A percentile compares a stretch with the other conserved stretches of the same genome.
These are phyloP conservation scores for Chydorus sphaericus DNA, from an alignment of 2,888 invertebrate genomes.

Conservation along the genomic window DNA sequence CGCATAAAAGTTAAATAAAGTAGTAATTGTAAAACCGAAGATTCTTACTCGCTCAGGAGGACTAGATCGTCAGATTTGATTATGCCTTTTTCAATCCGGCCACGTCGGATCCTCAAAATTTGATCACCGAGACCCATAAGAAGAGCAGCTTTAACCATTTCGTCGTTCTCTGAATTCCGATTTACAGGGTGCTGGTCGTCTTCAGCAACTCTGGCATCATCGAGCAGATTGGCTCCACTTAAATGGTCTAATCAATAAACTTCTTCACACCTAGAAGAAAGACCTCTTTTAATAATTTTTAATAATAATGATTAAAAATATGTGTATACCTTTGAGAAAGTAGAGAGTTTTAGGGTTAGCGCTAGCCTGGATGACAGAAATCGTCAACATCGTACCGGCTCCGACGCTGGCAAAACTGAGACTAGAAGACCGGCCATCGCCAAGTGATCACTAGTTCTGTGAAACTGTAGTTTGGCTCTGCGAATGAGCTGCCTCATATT, in stretches of 20 bases:
- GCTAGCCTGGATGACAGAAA: conserved; percentile 34
- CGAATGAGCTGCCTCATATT: conserved; percentile 34
- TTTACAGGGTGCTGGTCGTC: conserved; percentile 33
- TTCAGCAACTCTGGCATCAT: conserved; percentile 36
- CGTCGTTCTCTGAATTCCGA: conserved; percentile 39
- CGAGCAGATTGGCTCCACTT: conserved; percentile 15
- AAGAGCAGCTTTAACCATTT: conserved; percentile 41
- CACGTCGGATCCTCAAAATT: conserved; percentile 34
- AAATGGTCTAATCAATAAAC: conserved; percentile 17
- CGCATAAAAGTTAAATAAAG: too few species aligned
- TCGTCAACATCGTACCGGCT: conserved; percentile 24
- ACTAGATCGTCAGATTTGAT: conserved; percentile 33
- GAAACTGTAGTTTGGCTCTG: conserved; percentile 36
- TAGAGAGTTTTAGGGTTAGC: conserved; percentile 37
- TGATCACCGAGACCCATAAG: conserved; percentile 40
- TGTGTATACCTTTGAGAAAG: conserved; percentile 37
- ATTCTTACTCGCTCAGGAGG: conserved; percentile 37
- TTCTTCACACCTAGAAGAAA: conserved; percentile 16
- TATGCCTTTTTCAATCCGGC: conserved; percentile 39
- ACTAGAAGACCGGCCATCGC: conserved; percentile 41
- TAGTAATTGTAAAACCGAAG: conserved; percentile 1
- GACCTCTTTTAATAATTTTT: neutral
- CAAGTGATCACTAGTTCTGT: conserved; percentile 44
- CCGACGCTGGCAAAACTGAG: conserved; percentile 25
- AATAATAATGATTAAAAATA: neutral